These are phyloP conservation scores for Polydrusus pterygomalis DNA, from an alignment of 2,888 invertebrate genomes.

Conservation along the genomic window DNA sequence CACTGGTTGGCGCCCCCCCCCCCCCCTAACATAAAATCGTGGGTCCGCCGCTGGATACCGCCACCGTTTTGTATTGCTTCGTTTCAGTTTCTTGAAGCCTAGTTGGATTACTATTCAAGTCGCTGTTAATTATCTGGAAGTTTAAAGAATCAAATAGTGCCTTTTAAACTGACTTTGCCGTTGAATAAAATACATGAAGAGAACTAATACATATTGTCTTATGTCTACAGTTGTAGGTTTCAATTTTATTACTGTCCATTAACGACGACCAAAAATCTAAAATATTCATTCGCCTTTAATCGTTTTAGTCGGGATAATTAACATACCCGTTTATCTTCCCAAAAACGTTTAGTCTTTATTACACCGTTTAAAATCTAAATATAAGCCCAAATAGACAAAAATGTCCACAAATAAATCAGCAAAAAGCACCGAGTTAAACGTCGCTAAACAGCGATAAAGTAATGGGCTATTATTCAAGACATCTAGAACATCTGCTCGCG, in stretches of 20 bases:
- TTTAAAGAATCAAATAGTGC: too few relatives aligned
- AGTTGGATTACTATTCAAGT: too few relatives aligned
- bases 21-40: too few relatives aligned
- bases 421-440: constrained; percentile 47
- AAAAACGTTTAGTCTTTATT: constrained; percentile 47
- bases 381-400: constrained; percentile 40
- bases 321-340: constrained; percentile 37
- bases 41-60: too few relatives aligned
- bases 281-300: constrained; percentile 48
- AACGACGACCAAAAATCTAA: constrained; percentile 23
- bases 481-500: constrained; percentile 63
- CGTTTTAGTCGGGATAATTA: constrained; percentile 44
- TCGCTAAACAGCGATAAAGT: constrained; percentile 58
- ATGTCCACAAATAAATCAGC: constrained; percentile 50
- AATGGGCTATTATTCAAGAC: constrained; percentile 63
- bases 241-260: constrained; percentile 9
- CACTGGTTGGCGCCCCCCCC: too few relatives aligned
- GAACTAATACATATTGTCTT: too few relatives aligned
- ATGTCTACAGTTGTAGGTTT: not conserved
- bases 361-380: constrained; percentile 45
- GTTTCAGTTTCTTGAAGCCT: too few relatives aligned
- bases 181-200: too few relatives aligned
- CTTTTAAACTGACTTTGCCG: too few relatives aligned
- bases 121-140: too few relatives aligned
- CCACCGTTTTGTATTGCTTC: too few relatives aligned